A percentile compares a stretch with the other conserved stretches of the same genome.
Conservation (phyloP, 2,797 vertebrate genomes). For the Epinephelus coioides region DNA sequence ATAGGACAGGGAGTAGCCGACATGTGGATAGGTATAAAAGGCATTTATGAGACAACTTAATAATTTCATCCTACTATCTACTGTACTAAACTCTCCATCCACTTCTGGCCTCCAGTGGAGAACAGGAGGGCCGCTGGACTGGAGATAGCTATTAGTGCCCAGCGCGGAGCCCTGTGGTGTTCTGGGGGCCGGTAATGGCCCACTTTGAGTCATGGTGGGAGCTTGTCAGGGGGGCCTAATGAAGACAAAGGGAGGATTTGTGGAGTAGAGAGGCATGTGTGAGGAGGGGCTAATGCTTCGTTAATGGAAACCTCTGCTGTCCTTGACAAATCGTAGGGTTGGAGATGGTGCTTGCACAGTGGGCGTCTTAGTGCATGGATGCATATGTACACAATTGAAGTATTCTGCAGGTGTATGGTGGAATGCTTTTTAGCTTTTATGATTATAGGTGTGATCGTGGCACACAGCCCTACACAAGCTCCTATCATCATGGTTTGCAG, state of each 20-base stretch:
- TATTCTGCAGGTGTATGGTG: not conserved
- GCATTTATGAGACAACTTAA: slow-evolving; percentile 57
- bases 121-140: slow-evolving; percentile 9
- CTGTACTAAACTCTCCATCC: slow-evolving; percentile 35
- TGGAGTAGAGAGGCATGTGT: slow-evolving; percentile 19
- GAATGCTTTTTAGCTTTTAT: not conserved
- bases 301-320: slow-evolving; percentile 55
- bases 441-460: not conserved
- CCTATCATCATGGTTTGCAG: not conserved
- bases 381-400: slow-evolving; percentile 1
- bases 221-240: slow-evolving; percentile 63
- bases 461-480: not conserved
- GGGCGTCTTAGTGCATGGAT: not conserved
- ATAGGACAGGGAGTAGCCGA: slow-evolving; percentile 30
- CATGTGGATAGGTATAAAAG: slow-evolving; percentile 35
- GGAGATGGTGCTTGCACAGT: not conserved
- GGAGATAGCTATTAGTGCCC: slow-evolving; percentile 49
- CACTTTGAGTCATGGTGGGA: slow-evolving; percentile 56
- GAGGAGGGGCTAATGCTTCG: slow-evolving; percentile 33
- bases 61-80: slow-evolving; percentile 28
- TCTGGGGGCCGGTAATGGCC: slow-evolving; percentile 51
- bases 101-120: slow-evolving; percentile 34
- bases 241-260: slow-evolving; percentile 63
- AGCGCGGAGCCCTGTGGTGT: slow-evolving; percentile 30
- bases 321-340: slow-evolving; percentile 48